Base-by-base conservation (phyloP, 2,888 invertebrate species). In the Pocota personata region DNA sequence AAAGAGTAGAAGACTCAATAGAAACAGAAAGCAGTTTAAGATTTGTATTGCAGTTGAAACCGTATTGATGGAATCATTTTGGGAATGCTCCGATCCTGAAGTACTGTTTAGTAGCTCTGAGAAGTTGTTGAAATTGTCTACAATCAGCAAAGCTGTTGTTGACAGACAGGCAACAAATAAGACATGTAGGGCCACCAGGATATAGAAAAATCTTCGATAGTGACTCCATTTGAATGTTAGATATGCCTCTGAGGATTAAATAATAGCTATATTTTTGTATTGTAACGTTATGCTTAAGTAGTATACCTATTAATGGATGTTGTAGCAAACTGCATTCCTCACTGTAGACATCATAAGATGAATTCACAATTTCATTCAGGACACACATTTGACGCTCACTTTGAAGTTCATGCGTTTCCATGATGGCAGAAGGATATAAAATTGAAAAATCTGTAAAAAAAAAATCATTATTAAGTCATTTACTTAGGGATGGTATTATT, bases 141-240 rank as follows among this genome's bases (percentile, higher is more conserved):
- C 83, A 46, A 88, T 62, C 48, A 88, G 32, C 24, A 84, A 32
- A 0, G 86, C 80, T 19, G 75, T 57, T 8, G 80, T 73, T 1
- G 93, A 93, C 40, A 93, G 88, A 7, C 92, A 92, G 1, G 91
- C 77, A 19, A 93, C 93, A 84, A 93, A 93, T 8, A 91, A 82
- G 1, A 91, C 88, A 75, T 93, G 93, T 19, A 92, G 88, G 19
- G 89, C 82, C 7, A 93, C 91, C 58, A 93, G 89, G 21, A 92
- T 87, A 71, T 92, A 93, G 88, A 94, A 94, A 84, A 94, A 93
- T 52, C 90, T 89, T 50, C 93, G 90, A 19, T 94, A 91, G 87
- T 91, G 92, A n/a, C 91, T 88, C 94, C 94, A 94, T 89, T 94
- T 94, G 27, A 94, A 89, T 30, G 90, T 91, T 35, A 94, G 90